Base-by-base conservation (phyloP, 1,140 invertebrate genomes). In the Microvelia longipes region DNA sequence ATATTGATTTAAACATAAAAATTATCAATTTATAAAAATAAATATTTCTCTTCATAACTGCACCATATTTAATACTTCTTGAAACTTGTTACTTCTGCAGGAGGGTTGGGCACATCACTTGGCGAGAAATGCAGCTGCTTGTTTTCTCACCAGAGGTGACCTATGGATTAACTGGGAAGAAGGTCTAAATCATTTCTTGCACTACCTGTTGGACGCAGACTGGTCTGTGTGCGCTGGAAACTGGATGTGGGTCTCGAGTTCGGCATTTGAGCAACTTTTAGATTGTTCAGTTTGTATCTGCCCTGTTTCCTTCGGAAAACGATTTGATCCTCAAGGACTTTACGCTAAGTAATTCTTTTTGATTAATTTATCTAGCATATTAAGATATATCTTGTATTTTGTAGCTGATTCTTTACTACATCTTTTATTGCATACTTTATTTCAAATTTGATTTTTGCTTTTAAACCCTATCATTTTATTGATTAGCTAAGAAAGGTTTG, bases 171-270 rank as follows among this genome's bases (percentile, higher is more conserved):
- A 81, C 72, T 91, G 88, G 88, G 86, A 86, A 73, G 81, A 85
- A 70, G 88, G 88, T 1, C 75, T 88, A 28, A 78, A 85, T 72
- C 84, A 88, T 76, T 85, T 85, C 75, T 77, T 86, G 1, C 83
- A 85, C 75, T 87, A 88, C 74, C 79, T 90, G 64, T 78, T 90
- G 0, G 88, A 90, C 77, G 88, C 87, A 70, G 86, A 88, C 78
- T 87, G 85, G 85, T 88, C 88, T 1, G 86, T 90, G 0, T 88
- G 86, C 78, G 86, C 88, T 25, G 89, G 88, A 28, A 90, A 90
- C 79, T 90, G 89, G 89, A 89, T 90, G 87, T 90, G 88, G 88
- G 85, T 90, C 2, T 88, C 87, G 2, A 86, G 85, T 28, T 88
- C 85, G 29, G 88, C 88, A 5, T 90, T 90, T 79, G 86, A 88